Percentiles rank a stretch among this genome's conserved stretches.
Conservation (phyloP, 2,113 vertebrate species). For the Odobenus rosmarus region DNA sequence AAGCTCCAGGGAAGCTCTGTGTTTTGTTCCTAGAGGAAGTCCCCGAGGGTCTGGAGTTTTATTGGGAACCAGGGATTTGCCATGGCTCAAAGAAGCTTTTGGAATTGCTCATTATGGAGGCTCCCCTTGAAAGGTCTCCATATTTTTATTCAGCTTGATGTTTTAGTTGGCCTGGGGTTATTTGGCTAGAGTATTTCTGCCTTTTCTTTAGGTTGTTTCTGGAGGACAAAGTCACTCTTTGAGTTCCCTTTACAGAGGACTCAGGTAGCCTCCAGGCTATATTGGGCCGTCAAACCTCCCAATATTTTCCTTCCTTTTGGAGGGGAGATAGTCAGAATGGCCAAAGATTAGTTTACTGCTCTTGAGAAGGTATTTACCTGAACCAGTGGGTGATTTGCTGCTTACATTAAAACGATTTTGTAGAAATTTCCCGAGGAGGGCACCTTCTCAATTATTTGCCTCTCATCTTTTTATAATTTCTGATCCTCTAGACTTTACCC, state of each 20-base stretch:
- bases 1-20: not conserved
- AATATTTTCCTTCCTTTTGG: not conserved
- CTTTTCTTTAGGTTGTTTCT: conserved; percentile 60
- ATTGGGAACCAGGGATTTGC: conserved; percentile 38
- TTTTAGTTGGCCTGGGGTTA: conserved; percentile 61
- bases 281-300: not conserved
- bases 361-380: not conserved
- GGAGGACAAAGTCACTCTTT: conserved; percentile 56
- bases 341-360: not conserved
- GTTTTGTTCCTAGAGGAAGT: conserved; percentile 6
- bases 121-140: conserved; percentile 39
- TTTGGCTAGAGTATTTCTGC: conserved; percentile 41
- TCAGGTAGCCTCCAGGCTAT: not conserved
- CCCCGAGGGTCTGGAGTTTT: conserved; percentile 54
- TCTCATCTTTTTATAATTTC: conserved; percentile 14
- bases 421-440: not conserved
- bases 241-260: not conserved
- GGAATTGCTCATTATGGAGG: not conserved
- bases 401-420: not conserved
- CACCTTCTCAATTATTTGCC: not conserved
- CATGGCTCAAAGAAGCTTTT: conserved; percentile 51
- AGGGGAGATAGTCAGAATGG: not conserved
- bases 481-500: not conserved
- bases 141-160: conserved; percentile 50
- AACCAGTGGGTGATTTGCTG: not conserved